These are phyloP conservation scores for Trileptium ribeirensis DNA, from an alignment of 2,888 invertebrate genomes.

Conservation along the genomic window DNA sequence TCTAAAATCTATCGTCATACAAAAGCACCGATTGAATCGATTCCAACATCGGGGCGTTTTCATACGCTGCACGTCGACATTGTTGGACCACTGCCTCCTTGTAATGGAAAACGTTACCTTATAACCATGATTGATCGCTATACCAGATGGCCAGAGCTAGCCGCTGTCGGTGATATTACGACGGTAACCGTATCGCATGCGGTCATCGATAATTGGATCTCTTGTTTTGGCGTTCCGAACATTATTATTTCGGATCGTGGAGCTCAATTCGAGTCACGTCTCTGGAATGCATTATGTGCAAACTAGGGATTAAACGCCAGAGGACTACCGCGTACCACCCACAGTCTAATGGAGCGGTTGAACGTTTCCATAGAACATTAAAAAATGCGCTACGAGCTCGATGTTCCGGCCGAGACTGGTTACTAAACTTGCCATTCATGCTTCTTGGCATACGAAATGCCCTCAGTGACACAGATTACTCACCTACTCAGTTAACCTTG, in stretches of 20 bases:
- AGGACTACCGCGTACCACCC: not conserved
- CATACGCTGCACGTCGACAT: not conserved
- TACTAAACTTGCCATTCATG: not conserved
- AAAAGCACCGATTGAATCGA: not conserved
- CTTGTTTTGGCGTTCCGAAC: not conserved
- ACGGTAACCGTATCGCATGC: not conserved
- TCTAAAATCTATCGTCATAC: not conserved
- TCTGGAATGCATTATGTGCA: not conserved
- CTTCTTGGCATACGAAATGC: not conserved
- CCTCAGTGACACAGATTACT: not conserved
- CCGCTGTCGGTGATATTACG: not conserved
- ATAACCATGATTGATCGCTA: not conserved
- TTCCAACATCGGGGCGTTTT: not conserved
- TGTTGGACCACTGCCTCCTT: not conserved
- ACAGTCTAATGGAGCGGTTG: not conserved
- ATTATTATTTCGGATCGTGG: not conserved
- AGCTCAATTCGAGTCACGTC: not conserved
- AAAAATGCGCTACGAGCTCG: not conserved
- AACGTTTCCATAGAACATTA: not conserved
- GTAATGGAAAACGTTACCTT: not conserved
- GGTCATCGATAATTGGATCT: not conserved
- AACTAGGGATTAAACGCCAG: not conserved
- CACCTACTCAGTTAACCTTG: not conserved
- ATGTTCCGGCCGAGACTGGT: not conserved
- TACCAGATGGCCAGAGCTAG: not conserved